Conservation (phyloP, 2,888 invertebrate genomes). For the Siphlonurus alternatus region DNA sequence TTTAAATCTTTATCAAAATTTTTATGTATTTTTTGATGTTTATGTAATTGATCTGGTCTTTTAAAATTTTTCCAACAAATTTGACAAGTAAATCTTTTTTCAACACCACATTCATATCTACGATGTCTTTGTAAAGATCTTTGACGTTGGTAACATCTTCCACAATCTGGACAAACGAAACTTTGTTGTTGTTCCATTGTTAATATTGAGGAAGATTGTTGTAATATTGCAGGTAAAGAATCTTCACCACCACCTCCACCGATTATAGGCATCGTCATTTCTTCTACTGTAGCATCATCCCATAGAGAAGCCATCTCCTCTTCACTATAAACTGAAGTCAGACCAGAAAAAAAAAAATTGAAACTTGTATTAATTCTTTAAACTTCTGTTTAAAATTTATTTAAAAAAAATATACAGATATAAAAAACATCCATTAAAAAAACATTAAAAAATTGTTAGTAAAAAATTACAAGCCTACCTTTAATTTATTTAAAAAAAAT, state of each 20-base stretch:
- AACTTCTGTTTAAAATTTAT: too few relatives aligned
- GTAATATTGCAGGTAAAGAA: conserved; percentile 20
- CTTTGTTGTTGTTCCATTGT: conserved; percentile 18
- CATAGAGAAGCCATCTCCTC: neutral
- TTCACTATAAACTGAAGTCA: neutral
- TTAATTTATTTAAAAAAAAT: too few relatives aligned
- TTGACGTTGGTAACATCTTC: conserved; percentile 14
- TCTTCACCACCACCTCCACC: conserved; percentile 13
- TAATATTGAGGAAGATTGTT: conserved; percentile 13
- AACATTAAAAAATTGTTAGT: too few relatives aligned
- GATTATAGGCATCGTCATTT: conserved; percentile 11
- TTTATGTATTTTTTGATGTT: conserved; percentile 12
- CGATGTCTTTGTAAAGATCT: conserved; percentile 23
- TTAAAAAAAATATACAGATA: conserved; percentile 4
- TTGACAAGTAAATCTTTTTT: conserved; percentile 27
- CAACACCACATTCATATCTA: conserved; percentile 26
- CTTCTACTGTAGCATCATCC: conserved; percentile 6
- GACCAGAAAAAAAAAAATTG: neutral
- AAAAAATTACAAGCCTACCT: too few relatives aligned
- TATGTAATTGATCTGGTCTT: conserved; percentile 22
- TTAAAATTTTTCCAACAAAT: conserved; percentile 26
- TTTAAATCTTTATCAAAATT: conserved; percentile 5
- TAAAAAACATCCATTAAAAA: too few relatives aligned
- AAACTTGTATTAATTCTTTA: too few relatives aligned
- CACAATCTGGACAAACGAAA: conserved; percentile 18